A percentile compares a stretch with the other conserved stretches of the same genome.
phyloP scores from a whole-genome alignment of 2,113 vertebrate genomes.

The Falcunculus frontatus region DNA sequence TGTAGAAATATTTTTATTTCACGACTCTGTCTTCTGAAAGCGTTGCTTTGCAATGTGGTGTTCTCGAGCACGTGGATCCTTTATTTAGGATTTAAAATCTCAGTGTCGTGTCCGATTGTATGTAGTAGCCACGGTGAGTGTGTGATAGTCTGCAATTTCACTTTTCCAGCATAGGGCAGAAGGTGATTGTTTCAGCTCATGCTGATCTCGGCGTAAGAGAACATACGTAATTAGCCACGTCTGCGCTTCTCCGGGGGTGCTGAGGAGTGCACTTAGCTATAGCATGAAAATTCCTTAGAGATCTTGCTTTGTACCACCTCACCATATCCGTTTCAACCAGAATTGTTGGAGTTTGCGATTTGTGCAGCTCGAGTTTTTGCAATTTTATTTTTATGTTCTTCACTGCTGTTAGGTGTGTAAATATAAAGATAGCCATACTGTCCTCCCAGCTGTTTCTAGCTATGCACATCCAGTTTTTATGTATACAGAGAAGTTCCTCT shows the following conservation, averaged over 20 bases:
- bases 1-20: not conserved
- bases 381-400: not conserved
- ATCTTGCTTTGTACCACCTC: not conserved
- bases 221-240: not conserved
- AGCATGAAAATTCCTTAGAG: not conserved
- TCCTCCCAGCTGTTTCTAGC: not conserved
- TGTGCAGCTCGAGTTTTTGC: not conserved
- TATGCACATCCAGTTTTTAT: not conserved
- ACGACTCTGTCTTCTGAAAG: not conserved
- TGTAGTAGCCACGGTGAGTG: not conserved
- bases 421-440: not conserved
- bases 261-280: not conserved
- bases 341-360: not conserved
- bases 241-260: not conserved
- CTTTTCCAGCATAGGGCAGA: not conserved
- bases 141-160: not conserved
- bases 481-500: not conserved
- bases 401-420: not conserved
- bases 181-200: not conserved
- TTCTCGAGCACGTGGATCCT: not conserved
- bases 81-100: not conserved
- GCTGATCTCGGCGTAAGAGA: not conserved
- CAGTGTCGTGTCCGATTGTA: not conserved
- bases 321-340: rapidly evolving
- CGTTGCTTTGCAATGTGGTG: rapidly evolving